Evolutionary conservation across 2,797 vertebrate genomes (phyloP), one percentile per base, ranked within the genome.

Genomic region (Paedocypris micromegethes): DNA sequence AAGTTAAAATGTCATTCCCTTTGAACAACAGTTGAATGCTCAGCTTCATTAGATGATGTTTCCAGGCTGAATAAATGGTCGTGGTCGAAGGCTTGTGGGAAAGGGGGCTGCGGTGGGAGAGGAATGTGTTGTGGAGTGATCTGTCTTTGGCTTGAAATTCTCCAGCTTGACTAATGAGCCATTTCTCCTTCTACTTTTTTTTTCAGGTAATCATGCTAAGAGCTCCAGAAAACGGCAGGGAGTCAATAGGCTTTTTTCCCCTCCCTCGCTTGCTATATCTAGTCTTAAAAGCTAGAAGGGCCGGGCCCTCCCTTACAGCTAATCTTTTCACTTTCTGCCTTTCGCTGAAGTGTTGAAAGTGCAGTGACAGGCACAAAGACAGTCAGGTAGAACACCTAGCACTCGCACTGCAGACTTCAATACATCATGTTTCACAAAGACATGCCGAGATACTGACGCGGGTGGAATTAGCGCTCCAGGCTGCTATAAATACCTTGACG

Each of bases 141-240:
- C 63, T 62, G 60, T 64, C 44, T 59, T 74, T 70, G 71, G 74
- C 61, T 77, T 72, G 50, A 72, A 65, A 72, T 51, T 49, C 39
- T 70, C 57, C 2, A 65, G 51, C 53, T 23, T 48, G 62, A 54
- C 72, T 74, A 76, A 76, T 70, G 65, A 72, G 54, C 59, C 23
- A 50, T 58, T 65, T 74, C 76, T 64, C 54, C 52, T 63, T 70
- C 42, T 72, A 61, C 82, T 74, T 78, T 23, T 23, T 23, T 23
- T 79, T 84, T 77, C 80, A 79, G 74, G 80, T 83, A 79, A 82
- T 84, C 80, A 83, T 78, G 77, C 72, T 64, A 72, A 68, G 73
- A 63, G 70, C 72, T 68, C 69, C 50, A 56, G 69, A 72, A 73
- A 84, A 68, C 41, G 44, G 51, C 72, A 66, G 60, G 70, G 55